These are phyloP conservation scores for Halictus rubicundus DNA, from an alignment of 1,140 invertebrate genomes.

Conservation along the genomic window DNA sequence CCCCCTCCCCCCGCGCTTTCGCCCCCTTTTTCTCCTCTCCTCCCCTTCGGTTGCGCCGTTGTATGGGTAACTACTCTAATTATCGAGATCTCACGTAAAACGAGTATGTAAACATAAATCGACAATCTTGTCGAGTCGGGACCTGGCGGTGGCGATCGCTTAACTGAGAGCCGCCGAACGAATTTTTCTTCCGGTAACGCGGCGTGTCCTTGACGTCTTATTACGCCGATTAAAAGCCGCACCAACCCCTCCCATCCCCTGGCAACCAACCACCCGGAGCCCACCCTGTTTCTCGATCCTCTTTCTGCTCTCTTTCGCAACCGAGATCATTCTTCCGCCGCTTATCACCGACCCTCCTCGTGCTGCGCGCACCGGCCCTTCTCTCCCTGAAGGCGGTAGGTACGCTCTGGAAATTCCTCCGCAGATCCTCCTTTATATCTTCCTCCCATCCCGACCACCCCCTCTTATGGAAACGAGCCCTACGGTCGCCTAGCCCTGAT, in stretches of 20 bases:
- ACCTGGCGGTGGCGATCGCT: constrained; percentile 49
- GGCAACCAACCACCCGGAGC: not conserved
- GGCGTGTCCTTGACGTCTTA: constrained; percentile 55
- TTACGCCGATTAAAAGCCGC: constrained; percentile 58
- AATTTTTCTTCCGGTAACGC: constrained; percentile 57
- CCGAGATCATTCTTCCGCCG: constrained; percentile 36
- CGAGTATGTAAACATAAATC: constrained; percentile 68
- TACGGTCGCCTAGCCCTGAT: not conserved
- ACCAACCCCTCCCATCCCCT: not conserved
- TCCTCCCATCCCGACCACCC: not conserved
- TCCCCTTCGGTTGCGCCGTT: not conserved
- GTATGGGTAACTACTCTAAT: constrained; percentile 64
- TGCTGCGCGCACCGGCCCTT: not conserved
- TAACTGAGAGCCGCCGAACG: constrained; percentile 49
- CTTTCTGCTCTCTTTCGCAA: too few relatives aligned
- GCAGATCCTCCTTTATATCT: constrained; percentile 22
- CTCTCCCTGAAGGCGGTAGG: constrained; percentile 30
- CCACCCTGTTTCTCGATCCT: not conserved
- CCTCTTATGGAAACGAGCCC: constrained; percentile 4
- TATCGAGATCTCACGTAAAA: constrained; percentile 66
- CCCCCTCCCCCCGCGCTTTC: not conserved
- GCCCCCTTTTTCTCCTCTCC: too few relatives aligned
- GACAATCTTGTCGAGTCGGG: constrained; percentile 60
- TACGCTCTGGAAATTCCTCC: constrained; percentile 8
- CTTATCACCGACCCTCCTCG: constrained; percentile 27